Percentiles rank a stretch among this genome's conserved stretches.
Evolutionary conservation across 2,888 invertebrate genomes (phyloP).

Genomic region (Portevinia maculata): DNA sequence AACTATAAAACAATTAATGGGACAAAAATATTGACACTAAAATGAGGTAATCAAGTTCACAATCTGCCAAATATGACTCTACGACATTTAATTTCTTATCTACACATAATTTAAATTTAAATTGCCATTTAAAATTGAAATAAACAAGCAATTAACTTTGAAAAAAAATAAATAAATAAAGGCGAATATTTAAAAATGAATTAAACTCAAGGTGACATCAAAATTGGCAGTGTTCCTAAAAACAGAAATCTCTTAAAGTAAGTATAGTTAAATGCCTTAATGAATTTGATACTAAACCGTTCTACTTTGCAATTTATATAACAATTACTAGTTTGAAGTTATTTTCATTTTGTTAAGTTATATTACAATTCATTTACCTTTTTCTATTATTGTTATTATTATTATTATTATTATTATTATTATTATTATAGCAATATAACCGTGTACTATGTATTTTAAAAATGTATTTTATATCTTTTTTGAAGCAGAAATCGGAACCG

Average conservation of each 20-base stretch:
- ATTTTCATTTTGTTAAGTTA: constrained; percentile 1
- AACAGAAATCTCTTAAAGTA: constrained; percentile 7
- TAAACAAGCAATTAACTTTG: not conserved
- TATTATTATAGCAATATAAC: no score
- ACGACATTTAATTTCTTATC: not conserved
- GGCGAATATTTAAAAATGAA: not conserved
- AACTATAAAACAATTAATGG: not conserved
- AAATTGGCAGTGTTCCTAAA: constrained; percentile 55
- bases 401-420: no score
- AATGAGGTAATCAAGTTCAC: constrained; percentile 31
- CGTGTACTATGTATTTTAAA: no score
- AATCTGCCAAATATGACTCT: constrained; percentile 28
- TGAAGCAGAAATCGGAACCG: no score
- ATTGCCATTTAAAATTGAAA: not conserved
- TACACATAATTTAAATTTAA: not conserved
- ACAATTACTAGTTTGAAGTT: constrained; percentile 34
- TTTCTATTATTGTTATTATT: no score
- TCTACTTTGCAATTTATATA: constrained; percentile 1
- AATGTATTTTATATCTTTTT: constrained; percentile 12
- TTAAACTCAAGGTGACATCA: constrained; percentile 1
- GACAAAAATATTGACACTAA: constrained; percentile 18
- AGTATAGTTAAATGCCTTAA: not conserved
- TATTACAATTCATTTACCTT: constrained; percentile 5
- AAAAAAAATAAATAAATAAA: not conserved
- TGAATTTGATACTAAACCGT: constrained; percentile 2